Conservation (phyloP, 30 jellyfish, hydroid and myxozoan species). For the Catostylus mosaicus region DNA sequence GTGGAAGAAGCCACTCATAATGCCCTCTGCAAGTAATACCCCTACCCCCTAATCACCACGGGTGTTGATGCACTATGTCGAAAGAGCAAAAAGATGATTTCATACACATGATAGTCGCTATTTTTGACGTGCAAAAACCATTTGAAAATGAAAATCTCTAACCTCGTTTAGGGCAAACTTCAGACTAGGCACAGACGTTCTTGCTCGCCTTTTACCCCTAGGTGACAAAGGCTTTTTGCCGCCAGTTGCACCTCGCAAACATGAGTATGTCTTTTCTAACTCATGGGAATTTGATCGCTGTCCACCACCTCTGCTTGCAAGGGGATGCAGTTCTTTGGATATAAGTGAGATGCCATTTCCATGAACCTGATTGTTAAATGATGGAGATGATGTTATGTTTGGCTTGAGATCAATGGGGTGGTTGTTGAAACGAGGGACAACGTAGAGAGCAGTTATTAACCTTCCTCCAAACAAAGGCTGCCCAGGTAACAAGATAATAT, state of each 20-base stretch:
- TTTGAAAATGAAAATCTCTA: neutral
- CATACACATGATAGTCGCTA: neutral
- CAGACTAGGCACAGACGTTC: constrained; percentile 64
- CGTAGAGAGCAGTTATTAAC: neutral
- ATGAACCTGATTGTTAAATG: no score
- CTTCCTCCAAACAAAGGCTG: neutral
- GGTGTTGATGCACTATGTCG: neutral
- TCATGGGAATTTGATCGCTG: constrained; percentile 11
- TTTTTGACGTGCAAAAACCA: neutral
- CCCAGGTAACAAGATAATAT: no score
- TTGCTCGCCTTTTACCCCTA: constrained; percentile 15
- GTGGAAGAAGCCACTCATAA: neutral
- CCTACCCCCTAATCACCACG: neutral
- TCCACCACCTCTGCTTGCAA: neutral
- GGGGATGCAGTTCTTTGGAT: neutral
- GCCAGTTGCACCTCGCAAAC: neutral
- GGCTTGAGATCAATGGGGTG: neutral
- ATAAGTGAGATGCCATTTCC: neutral
- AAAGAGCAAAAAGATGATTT: neutral
- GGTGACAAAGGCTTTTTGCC: constrained; percentile 9
- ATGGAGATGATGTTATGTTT: neutral
- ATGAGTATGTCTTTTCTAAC: constrained; percentile 4
- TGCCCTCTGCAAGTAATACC: neutral
- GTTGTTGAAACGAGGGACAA: neutral
- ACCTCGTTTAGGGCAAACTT: constrained; percentile 63